Base-by-base conservation (phyloP, 2,888 invertebrate genomes). In the Fabriciana adippe region DNA sequence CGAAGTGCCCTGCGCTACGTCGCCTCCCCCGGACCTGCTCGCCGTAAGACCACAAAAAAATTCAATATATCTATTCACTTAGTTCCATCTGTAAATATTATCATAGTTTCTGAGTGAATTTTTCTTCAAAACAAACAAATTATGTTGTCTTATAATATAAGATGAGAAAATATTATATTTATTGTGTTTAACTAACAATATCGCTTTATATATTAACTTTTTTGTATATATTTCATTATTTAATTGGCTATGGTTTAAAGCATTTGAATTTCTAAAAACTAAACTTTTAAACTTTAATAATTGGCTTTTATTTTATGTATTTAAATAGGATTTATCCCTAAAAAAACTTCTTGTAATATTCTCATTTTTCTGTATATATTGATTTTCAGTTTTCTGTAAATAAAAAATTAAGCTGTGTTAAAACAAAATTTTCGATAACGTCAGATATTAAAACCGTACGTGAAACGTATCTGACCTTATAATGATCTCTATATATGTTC, bases 1-100 rank as follows among this genome's bases (percentile, higher is more conserved):
- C 65, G 88, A 90, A 64, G 71, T 83, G 60, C 75, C 85, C 68
- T 80, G 80, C 63, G 87, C 85, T 69, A 75, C 81, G 59, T 76
- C 80, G 60, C 70, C 81, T 79, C 83, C 76, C 77, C 83, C 80
- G 66, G 74, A 78, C 55, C 72, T 69, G 53, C 69, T 71, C 47
- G 67, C 79, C 75, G 87, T 88, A 88, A 87, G 88, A 79, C 72
- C 72, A 75, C 75, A 75, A 50, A 64, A 62, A 62, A 66, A 54
- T 61, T 61, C 35, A 59, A 68, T 66, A 55, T n/a, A 57, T 54
- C 21, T 67, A 41, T 48, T 50, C 66, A 57, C 54, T 63, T 55
- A 59, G 50, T 64, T 21, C 47, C 53, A 69, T 55, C 41, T 71
- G 65, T 71, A 67, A 51, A 67, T 71, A 69, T 31, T 47, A 21